Evolutionary conservation across 1,140 invertebrate species (phyloP), one percentile per base, ranked within the genome.

Genomic region (Saccostrea cuccullata): DNA sequence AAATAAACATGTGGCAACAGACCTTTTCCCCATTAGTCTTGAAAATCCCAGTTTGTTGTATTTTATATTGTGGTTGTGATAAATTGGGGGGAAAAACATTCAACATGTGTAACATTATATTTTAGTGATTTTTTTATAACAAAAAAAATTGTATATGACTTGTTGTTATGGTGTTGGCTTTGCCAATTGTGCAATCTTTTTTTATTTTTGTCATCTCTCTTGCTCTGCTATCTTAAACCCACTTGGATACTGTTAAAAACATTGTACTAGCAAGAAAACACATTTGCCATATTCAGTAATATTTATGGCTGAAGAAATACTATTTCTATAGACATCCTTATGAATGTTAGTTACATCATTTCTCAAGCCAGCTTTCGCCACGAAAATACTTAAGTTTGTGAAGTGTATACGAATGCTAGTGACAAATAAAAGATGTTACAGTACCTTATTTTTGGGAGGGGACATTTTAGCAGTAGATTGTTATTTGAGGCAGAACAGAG

Each of bases 111-210:
- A 47, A 47, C 47, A 47, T 47, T 47, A 47, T 30, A 36, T 77
- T 77, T 77, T 77, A 77, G 26, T 77, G 70, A 77, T 30, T 77
- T 30, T 40, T 5, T 67, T 2, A n/a, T 77, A 77, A 36, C 5
- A 36, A 77, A 36, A 36, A 77, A 15, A 15, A 40, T 77, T 77
- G 70, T 36, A 30, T 77, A 36, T 23, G 26, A 6, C 30, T 36
- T 77, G 70, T 77, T 77, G 70, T 77, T 77, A 77, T 77, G 23
- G 70, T 77, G 70, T 77, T 30, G 70, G 70, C 70, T 77, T 30
- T 36, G 70, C 70, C 70, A 77, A 77, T 77, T 30, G 70, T 77
- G 70, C 26, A 77, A 77, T 77, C n/a, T 26, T 23, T 20, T 17
- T 67, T 2, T 67, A 17, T n/a, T 8, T 67, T 20, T 67, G 8